phyloP scores from a whole-genome alignment of 1,140 invertebrate species.

The Trichomalopsis sarcophagae region DNA sequence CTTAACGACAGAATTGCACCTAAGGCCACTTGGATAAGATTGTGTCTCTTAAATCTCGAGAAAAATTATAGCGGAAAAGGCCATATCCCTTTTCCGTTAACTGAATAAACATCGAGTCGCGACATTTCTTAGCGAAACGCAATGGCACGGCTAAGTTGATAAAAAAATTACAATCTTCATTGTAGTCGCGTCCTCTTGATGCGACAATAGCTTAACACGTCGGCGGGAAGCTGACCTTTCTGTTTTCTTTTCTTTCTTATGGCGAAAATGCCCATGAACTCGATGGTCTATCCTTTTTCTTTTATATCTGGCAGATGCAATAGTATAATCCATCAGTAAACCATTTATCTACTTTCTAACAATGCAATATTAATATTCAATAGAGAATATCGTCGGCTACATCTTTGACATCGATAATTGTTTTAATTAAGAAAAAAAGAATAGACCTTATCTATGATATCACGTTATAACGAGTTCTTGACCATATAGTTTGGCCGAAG shows the following conservation, averaged over 20 bases:
- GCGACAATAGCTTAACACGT: constrained; percentile 15
- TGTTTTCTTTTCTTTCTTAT: constrained; percentile 10
- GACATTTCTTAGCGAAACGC: constrained; percentile 42
- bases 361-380: not conserved
- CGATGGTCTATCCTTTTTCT: constrained; percentile 10
- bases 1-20: constrained; percentile 48
- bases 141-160: constrained; percentile 53
- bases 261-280: constrained; percentile 14
- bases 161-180: constrained; percentile 44
- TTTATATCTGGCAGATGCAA: not conserved
- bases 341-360: not conserved
- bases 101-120: constrained; percentile 32
- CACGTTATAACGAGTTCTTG: constrained; percentile 19
- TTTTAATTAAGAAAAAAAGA: not conserved
- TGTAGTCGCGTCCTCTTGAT: constrained; percentile 1
- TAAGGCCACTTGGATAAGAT: constrained; percentile 54
- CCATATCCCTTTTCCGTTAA: constrained; percentile 3
- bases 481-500: constrained; percentile 1
- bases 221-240: constrained; percentile 29
- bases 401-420: not conserved
- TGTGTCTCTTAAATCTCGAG: constrained; percentile 35
- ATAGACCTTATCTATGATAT: constrained; percentile 23
- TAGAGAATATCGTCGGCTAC: no score
- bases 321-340: not conserved
- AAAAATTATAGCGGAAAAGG: constrained; percentile 21